A percentile compares a stretch with the other conserved stretches of the same genome.
These are phyloP conservation scores for Acanthoscelides obtectus DNA, from an alignment of 2,888 invertebrate species.

Conservation along the genomic window DNA sequence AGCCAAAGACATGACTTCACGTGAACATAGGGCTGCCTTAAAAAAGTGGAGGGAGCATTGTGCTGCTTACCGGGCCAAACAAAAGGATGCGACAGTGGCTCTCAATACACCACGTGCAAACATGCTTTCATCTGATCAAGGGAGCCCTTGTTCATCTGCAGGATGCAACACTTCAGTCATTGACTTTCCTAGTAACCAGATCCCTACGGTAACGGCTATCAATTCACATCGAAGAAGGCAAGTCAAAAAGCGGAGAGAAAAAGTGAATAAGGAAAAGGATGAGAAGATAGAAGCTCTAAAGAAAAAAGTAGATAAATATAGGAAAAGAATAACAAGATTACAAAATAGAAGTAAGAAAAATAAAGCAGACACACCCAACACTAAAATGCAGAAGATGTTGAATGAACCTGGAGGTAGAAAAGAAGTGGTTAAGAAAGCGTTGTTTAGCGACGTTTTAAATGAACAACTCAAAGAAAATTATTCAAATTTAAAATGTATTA, in stretches of 20 bases:
- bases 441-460: slow-evolving; percentile 4
- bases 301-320: not conserved
- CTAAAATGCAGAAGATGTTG: not conserved
- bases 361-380: too few species aligned
- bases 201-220: not conserved
- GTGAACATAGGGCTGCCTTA: not conserved
- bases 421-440: slow-evolving; percentile 5
- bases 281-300: not conserved
- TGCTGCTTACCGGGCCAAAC: slow-evolving; percentile 2
- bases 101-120: too few species aligned
- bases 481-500: not conserved
- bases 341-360: too few species aligned
- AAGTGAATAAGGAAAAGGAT: not conserved
- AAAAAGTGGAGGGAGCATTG: slow-evolving; percentile 1
- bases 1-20: slow-evolving; percentile 2
- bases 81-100: not conserved
- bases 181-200: not conserved
- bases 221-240: not conserved
- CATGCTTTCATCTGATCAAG: too few species aligned
- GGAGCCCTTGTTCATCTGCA: too few species aligned
- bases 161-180: too few species aligned
- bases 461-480: slow-evolving; percentile 4
- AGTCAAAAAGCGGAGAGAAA: slow-evolving; percentile 1
- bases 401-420: not conserved
- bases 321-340: not conserved